Base-by-base conservation (phyloP, 1,140 invertebrate species). In the Tribolium castaneum region DNA sequence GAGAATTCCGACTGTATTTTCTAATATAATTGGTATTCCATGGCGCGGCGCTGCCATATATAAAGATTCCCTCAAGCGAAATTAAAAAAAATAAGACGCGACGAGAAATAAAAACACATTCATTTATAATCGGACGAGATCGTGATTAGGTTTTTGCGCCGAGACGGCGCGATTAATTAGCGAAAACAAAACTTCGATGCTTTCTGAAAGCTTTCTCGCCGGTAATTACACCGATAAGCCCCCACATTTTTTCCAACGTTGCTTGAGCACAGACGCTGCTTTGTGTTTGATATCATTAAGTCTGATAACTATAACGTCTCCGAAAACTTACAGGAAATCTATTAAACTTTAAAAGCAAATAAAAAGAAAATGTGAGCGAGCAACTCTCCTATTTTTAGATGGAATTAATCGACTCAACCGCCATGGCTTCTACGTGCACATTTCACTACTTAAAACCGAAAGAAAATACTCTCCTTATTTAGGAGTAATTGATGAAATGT, bases 341-440 rank as follows among this genome's bases (percentile, higher is more conserved):
- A 66, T 66, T 66, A 66, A 66, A 35, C 59, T 66, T 66, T 66
- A 66, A 66, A 66, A 66, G 59, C 54, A 66, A 66, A 66, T 35
- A 66, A 66, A 66, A 66, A 45, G 39, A 45, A n/a, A 45, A 45
- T 45, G 30, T 12, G n/a, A 12, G 14, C 30, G 3, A 10, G 4
- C 6, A 4, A 22, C n/a, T 35, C 45, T 13, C 45, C 34, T 35
- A 13, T 35, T 66, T n/a, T 30, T 30, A 30, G 25, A 66, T 10
- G 39, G 39, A 66, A 66, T 66, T 66, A 66, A 66, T 66, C 34
- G 59, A 66, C 59, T 66, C 59, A 25, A 25, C 59, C 59, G 59
- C 59, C 12, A 30, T 12, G 30, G 25, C 54, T 25, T n/a, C 54
- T 59, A 59, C 54, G 54, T 25, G 54, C 54, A 22, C 54, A 25